Evolutionary conservation across 2,797 vertebrate genomes (phyloP), one percentile per base, ranked within the genome.

Genomic region (Micromesistius poutassou): DNA sequence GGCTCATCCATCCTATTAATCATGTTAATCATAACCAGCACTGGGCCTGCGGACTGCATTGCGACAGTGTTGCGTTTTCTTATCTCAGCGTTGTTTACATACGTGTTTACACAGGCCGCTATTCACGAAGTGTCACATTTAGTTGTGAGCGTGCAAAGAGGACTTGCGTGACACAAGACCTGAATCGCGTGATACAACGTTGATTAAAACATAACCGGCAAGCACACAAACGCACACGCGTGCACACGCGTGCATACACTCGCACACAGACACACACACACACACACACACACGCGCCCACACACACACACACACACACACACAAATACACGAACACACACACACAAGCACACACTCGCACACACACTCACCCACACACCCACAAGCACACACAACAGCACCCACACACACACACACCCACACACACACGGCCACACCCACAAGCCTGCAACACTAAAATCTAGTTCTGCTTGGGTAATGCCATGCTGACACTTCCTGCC

Each of bases 101-200:
- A 83, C 86, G 82, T 89, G 89, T 93, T 92, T 91, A 90, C 90
- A 89, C 84, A 93, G 88, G 86, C 82, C 84, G 87, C 86, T 87
- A 89, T 91, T 89, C 88, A 89, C 86, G 85, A 79, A 89, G 87
- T 4, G 14, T 22, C 46, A 22, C 46, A 50, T 42, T 42, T 5
- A 50, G 46, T 50, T 6, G 55, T n/a, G 55, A n/a, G 22, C 22
- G 22, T 62, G 55, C 55, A 25, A 55, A n/a, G 55, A 1, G 6
- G 55, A 25, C 55, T 50, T 50, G 3, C 4, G 14, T 50, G 46
- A 4, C 46, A 50, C 16, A 50, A 19, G 55, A 8, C 55, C 2
- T 8, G 5, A 4, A 62, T 25, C n/a, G 3, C 2, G 25, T 10
- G 62, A 66, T 0, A 28, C 8, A 9, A 66, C 62, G n/a, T 66